These are phyloP conservation scores for Pseudopipra pipra DNA, from an alignment of 2,113 vertebrate genomes.

Conservation along the genomic window DNA sequence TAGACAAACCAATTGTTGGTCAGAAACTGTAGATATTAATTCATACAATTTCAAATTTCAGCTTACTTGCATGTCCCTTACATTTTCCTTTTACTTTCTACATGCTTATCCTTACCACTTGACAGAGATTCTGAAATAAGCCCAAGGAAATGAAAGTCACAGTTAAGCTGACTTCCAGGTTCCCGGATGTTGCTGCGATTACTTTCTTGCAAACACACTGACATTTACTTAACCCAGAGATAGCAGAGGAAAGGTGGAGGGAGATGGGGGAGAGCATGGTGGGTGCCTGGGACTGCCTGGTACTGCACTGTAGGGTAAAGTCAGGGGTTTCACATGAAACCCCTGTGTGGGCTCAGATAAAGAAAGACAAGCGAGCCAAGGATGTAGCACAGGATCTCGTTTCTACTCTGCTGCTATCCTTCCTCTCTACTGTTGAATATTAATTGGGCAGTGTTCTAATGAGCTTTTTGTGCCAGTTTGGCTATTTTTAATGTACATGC, in stretches of 20 bases:
- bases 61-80: background rate
- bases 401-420: background rate
- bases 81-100: background rate
- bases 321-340: background rate
- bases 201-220: accelerated
- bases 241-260: background rate
- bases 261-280: background rate
- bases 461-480: background rate
- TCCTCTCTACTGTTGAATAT: background rate
- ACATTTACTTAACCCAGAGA: background rate
- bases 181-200: background rate
- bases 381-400: background rate
- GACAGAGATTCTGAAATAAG: background rate
- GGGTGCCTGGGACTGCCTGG: background rate
- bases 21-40: background rate
- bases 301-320: background rate
- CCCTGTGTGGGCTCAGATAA: background rate
- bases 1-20: background rate
- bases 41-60: background rate
- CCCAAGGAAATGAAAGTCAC: background rate
- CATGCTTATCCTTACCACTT: background rate
- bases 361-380: background rate
- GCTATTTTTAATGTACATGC: background rate
- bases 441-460: background rate
- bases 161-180: background rate